Evolutionary conservation across 1,140 invertebrate species (phyloP).

Genomic region (Drosophila melanica): DNA sequence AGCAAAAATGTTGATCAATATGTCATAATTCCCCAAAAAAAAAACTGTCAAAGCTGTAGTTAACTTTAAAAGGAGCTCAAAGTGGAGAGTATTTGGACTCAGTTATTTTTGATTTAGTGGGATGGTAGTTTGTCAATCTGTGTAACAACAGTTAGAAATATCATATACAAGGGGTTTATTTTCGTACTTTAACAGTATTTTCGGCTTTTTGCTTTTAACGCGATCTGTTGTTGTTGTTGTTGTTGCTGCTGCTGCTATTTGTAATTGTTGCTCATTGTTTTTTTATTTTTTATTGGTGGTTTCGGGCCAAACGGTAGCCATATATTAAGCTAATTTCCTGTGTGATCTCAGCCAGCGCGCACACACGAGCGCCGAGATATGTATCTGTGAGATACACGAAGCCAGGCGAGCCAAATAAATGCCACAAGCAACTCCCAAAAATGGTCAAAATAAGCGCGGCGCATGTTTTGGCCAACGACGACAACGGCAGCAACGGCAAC

Average conservation of each 20-base stretch:
- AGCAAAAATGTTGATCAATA: no score
- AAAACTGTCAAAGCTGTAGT: no score
- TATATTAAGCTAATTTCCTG: conserved; percentile 67
- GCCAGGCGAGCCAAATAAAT: conserved; percentile 27
- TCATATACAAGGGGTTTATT: not conserved
- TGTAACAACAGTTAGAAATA: no score
- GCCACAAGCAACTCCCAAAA: conserved; percentile 63
- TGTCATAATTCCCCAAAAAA: no score
- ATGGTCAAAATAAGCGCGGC: conserved; percentile 60
- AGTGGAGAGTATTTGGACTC: no score
- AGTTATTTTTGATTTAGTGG: no score
- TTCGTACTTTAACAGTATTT: not conserved
- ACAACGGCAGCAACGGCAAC: conserved; percentile 24
- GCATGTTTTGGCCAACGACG: conserved; percentile 56
- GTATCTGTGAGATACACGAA: conserved; percentile 27
- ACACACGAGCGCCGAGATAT: not conserved
- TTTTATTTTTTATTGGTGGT: conserved; percentile 37
- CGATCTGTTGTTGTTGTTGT: conserved; percentile 9
- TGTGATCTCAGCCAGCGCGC: conserved; percentile 60
- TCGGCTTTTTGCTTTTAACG: not conserved
- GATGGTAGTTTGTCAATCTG: no score
- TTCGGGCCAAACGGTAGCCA: conserved; percentile 45
- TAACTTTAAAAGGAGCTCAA: no score
- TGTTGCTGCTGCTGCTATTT: not conserved
- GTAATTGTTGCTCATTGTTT: conserved; percentile 10